Percentiles rank a stretch among this genome's conserved stretches.
Evolutionary conservation across 2,113 vertebrate genomes (phyloP).

Genomic region (Neodon shergylaensis): DNA sequence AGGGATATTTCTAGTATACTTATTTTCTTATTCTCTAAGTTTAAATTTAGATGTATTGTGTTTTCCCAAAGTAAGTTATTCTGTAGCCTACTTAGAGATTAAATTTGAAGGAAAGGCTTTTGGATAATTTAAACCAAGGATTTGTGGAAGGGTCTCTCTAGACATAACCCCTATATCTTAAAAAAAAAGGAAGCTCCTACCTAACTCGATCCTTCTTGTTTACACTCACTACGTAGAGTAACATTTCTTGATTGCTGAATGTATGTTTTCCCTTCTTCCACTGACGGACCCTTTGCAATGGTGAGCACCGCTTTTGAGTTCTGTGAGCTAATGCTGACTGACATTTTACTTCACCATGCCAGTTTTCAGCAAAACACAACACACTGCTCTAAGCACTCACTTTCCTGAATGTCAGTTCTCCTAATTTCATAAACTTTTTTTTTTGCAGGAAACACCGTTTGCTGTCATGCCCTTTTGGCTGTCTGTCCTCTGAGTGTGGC

Average conservation of each 20-base stretch:
- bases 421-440: conserved; percentile 17
- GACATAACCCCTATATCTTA: neutral
- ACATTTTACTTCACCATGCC: neutral
- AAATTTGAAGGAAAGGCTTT: neutral
- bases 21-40: conserved; percentile 38
- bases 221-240: neutral
- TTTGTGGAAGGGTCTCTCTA: neutral
- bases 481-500: neutral
- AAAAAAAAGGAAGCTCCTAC: neutral
- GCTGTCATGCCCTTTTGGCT: neutral
- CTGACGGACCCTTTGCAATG: neutral
- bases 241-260: neutral
- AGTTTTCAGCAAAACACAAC: conserved; percentile 11
- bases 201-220: neutral
- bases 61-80: neutral
- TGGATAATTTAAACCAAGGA: neutral
- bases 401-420: neutral
- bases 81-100: neutral
- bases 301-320: conserved; percentile 30
- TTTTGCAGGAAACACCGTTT: conserved; percentile 35
- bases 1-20: neutral
- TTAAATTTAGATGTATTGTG: neutral
- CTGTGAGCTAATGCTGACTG: conserved; percentile 16
- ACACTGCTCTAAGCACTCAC: conserved; percentile 3
- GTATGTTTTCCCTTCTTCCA: neutral